Percentiles rank a stretch among this genome's conserved stretches.
Conservation (phyloP, 1,140 invertebrate genomes). For the Linepithema humile region DNA sequence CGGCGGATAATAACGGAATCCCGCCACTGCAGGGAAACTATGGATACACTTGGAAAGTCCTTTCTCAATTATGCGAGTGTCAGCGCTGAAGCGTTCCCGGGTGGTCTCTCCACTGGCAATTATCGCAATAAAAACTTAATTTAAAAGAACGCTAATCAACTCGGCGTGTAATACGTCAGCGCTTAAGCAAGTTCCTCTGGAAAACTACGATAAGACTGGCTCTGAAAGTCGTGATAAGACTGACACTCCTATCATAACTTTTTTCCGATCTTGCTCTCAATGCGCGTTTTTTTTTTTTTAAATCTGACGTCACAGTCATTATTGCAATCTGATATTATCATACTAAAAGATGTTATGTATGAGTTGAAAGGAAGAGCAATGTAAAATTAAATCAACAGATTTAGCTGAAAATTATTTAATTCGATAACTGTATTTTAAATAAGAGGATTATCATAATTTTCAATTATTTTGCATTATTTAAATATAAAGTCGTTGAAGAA, state of each 20-base stretch:
- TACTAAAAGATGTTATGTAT: background rate
- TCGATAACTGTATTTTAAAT: background rate
- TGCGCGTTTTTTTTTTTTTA: background rate
- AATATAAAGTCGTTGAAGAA: background rate
- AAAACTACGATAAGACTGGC: background rate
- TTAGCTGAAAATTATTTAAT: background rate
- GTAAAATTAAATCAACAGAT: background rate
- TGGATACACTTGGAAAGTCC: background rate
- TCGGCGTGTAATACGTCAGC: background rate
- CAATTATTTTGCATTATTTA: background rate
- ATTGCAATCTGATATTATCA: no score
- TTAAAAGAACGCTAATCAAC: slow-evolving; percentile 50
- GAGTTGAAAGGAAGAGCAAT: background rate
- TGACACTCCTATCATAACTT: background rate
- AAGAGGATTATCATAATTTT: background rate
- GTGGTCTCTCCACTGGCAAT: slow-evolving; percentile 8
- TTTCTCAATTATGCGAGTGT: slow-evolving; percentile 17
- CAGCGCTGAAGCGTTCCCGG: background rate
- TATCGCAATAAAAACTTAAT: slow-evolving; percentile 57
- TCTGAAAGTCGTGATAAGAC: background rate
- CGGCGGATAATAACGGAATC: slow-evolving; percentile 22
- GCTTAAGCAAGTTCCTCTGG: background rate
- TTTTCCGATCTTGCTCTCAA: background rate
- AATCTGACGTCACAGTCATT: no score
- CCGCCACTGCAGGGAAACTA: background rate